Evolutionary conservation across 2,797 vertebrate species (phyloP).

Genomic region (Phoebastria nigripes): DNA sequence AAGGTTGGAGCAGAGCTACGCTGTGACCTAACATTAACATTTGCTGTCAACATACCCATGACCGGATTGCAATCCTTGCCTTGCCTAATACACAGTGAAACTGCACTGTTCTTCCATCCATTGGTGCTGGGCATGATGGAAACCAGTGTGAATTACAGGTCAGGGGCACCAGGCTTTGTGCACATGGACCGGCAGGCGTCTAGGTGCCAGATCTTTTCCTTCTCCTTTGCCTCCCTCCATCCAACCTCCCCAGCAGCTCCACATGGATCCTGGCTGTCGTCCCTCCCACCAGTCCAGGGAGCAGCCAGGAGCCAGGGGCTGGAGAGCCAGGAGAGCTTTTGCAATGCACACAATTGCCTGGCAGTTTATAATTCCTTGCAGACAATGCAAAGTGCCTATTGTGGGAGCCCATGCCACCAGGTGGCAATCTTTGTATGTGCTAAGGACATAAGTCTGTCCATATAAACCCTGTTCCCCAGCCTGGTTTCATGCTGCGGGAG

Average conservation of each 20-base stretch:
- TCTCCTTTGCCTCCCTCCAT: not conserved
- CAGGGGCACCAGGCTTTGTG: not conserved
- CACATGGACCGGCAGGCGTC: accelerated
- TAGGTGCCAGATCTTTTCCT: not conserved
- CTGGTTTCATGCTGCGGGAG: not conserved
- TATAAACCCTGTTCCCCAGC: not conserved
- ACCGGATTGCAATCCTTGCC: not conserved
- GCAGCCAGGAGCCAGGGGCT: accelerated
- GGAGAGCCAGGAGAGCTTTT: not conserved
- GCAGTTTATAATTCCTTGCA: not conserved
- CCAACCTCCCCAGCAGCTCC: not conserved
- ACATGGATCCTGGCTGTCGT: not conserved
- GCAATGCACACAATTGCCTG: not conserved
- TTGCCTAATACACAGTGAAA: not conserved
- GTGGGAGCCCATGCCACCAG: not conserved
- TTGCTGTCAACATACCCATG: not conserved
- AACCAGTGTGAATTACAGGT: not conserved
- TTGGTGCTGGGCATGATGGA: not conserved
- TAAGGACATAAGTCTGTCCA: accelerated
- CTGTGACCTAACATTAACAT: not conserved
- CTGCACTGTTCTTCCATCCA: not conserved
- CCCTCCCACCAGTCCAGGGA: not conserved
- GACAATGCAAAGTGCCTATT: not conserved
- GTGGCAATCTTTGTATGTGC: not conserved
- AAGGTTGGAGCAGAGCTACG: not conserved